phyloP scores from a whole-genome alignment of 2,113 vertebrate genomes.

The Xyrauchen texanus region DNA sequence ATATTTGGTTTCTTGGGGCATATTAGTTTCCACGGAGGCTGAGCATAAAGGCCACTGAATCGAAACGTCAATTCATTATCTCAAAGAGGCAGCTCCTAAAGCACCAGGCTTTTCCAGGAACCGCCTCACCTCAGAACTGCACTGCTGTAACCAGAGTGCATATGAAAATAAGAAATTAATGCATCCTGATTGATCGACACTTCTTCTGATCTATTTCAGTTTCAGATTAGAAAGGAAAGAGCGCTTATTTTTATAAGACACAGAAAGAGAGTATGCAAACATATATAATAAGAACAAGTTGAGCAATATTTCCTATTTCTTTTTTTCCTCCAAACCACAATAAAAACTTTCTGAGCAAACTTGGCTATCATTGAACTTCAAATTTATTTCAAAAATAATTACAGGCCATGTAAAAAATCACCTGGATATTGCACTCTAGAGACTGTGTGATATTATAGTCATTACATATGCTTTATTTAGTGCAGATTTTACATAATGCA shows the following conservation, averaged over 20 bases:
- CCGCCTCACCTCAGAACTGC: conserved; percentile 66
- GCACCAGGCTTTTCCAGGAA: conserved; percentile 68
- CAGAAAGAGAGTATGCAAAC: background rate
- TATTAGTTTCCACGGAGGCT: conserved; percentile 78
- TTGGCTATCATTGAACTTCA: background rate
- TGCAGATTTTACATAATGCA: too few species aligned
- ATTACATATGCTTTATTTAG: too few species aligned
- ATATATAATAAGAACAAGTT: background rate
- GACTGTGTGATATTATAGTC: too few species aligned
- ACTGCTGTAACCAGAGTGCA: conserved; percentile 55
- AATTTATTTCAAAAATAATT: background rate
- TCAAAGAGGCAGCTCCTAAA: conserved; percentile 69
- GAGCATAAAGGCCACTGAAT: conserved; percentile 74
- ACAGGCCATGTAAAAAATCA: background rate
- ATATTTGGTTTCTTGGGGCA: conserved; percentile 80
- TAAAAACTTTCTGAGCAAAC: background rate
- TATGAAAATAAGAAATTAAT: conserved; percentile 62
- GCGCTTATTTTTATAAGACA: background rate
- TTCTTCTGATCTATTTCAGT: conserved; percentile 58
- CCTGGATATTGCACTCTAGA: background rate
- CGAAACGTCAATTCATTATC: conserved; percentile 81
- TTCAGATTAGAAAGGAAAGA: conserved; percentile 51
- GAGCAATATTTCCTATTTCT: background rate
- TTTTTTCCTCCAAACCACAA: background rate
- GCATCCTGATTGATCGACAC: conserved; percentile 64